phyloP scores from a whole-genome alignment of 1,140 invertebrate species.

The Linepithema humile region DNA sequence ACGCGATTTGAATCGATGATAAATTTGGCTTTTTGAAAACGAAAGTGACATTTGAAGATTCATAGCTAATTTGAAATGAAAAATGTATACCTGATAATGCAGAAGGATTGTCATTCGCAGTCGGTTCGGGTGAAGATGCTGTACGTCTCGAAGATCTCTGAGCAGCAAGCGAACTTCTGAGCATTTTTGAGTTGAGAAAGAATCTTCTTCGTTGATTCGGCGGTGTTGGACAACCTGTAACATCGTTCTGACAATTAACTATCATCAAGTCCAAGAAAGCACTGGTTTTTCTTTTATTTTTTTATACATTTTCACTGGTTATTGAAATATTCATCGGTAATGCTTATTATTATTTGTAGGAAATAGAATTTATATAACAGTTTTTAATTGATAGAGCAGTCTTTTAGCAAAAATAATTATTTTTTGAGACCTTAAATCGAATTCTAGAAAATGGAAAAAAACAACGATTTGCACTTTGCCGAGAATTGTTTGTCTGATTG shows the following conservation, averaged over 20 bases:
- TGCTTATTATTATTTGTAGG: no score
- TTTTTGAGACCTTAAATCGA: no score
- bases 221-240: constrained; percentile 90
- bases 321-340: no score
- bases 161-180: constrained; percentile 89
- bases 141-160: constrained; percentile 80
- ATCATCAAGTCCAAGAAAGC: no score
- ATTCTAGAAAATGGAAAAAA: not conserved
- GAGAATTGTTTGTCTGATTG: no score
- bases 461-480: no score
- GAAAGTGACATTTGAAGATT: not conserved
- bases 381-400: no score
- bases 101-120: constrained; percentile 80
- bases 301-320: no score
- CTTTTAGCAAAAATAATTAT: no score
- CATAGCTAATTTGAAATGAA: not conserved
- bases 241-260: no score
- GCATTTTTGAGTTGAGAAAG: constrained; percentile 91
- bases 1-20: not conserved
- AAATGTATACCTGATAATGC: constrained; percentile 88
- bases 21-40: not conserved
- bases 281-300: no score
- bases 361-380: no score
- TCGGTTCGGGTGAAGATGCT: constrained; percentile 78
- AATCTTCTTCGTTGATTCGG: constrained; percentile 92